Percentiles rank a stretch among this genome's conserved stretches.
These are phyloP conservation scores for Hirundo rustica DNA, from an alignment of 2,797 vertebrate species.

Conservation along the genomic window DNA sequence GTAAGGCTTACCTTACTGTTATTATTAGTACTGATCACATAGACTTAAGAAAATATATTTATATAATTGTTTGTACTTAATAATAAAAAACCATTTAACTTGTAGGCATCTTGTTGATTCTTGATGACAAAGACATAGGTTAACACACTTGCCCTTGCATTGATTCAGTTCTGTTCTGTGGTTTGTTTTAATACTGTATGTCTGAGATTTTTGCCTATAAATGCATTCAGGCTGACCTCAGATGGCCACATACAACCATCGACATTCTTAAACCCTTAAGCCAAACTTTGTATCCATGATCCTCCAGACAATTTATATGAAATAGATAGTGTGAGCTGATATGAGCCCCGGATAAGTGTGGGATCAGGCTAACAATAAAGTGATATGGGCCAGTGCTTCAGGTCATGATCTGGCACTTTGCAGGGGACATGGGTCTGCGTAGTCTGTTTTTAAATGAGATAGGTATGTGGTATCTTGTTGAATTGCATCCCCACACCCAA, in stretches of 20 bases:
- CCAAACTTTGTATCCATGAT: background rate
- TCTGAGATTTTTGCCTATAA: background rate
- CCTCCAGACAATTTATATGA: background rate
- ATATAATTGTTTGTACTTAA: background rate
- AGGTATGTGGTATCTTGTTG: background rate
- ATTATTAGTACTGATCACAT: background rate
- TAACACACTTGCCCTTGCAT: background rate
- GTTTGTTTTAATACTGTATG: background rate
- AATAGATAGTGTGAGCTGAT: background rate
- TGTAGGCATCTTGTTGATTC: background rate
- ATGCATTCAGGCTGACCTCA: background rate
- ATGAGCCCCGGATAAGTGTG: background rate
- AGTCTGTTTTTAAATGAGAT: background rate
- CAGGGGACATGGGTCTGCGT: accelerated
- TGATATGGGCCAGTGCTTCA: background rate
- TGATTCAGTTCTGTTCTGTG: background rate
- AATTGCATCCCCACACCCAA: background rate
- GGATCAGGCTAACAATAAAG: background rate
- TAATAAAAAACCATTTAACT: no score
- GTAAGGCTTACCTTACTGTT: background rate
- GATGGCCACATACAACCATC: background rate
- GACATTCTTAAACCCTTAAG: background rate
- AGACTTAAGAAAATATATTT: background rate
- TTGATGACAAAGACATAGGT: background rate
- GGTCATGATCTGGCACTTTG: background rate